Conservation (phyloP, 1,140 invertebrate genomes). For the Whitmania pigra region DNA sequence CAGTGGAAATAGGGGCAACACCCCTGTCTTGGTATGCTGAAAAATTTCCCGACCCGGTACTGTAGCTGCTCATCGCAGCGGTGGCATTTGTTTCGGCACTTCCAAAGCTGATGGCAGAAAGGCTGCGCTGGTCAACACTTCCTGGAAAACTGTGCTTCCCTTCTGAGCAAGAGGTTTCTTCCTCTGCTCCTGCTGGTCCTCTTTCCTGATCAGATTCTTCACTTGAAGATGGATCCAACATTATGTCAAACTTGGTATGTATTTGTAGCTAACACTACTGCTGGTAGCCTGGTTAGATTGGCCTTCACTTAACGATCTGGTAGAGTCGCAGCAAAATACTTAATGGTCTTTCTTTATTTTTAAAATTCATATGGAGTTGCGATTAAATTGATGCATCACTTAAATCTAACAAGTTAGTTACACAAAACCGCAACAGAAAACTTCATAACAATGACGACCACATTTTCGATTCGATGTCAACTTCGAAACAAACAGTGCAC, state of each 20-base stretch:
- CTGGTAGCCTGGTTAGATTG: too few relatives aligned
- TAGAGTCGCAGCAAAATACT: too few relatives aligned
- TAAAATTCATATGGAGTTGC: too few relatives aligned
- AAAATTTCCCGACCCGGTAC: not conserved
- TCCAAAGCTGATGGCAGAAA: constrained; percentile 35
- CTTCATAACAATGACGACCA: too few relatives aligned
- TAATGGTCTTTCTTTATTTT: too few relatives aligned
- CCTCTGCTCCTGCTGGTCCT: constrained; percentile 32
- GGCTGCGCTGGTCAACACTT: constrained; percentile 36
- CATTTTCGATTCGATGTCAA: too few relatives aligned
- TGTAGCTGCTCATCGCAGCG: not conserved
- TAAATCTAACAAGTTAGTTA: too few relatives aligned
- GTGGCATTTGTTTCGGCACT: constrained; percentile 27
- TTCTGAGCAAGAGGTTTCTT: constrained; percentile 43
- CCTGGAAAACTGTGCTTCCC: constrained; percentile 34
- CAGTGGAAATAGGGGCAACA: not conserved
- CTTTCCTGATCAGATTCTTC: constrained; percentile 42
- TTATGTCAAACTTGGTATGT: constrained; percentile 24
- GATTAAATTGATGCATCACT: too few relatives aligned
- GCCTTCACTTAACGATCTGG: too few relatives aligned
- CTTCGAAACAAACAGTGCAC: too few relatives aligned
- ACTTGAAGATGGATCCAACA: constrained; percentile 48
- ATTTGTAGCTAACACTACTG: too few relatives aligned
- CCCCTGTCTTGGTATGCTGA: not conserved
- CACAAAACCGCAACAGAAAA: too few relatives aligned